Base-by-base conservation (phyloP, 2,113 vertebrate genomes). In the Oophaga pumilio region DNA sequence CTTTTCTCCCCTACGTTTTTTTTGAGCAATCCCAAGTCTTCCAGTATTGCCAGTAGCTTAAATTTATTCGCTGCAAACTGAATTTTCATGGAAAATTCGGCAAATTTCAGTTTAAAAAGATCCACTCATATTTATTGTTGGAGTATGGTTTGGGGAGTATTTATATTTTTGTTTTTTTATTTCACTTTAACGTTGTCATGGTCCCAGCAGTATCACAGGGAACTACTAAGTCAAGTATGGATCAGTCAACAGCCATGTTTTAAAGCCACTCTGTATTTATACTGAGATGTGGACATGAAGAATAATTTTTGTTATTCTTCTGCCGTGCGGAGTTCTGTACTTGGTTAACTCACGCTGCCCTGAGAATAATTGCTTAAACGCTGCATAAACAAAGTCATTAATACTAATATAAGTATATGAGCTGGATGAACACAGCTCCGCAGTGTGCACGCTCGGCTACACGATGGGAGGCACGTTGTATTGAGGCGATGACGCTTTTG, bases 351-450 rank as follows among this genome's bases (percentile, higher is more conserved):
- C 33, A 15, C 52, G 22, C 22, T 5, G 53, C 52, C 5, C 43
- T 52, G 56, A 24, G 50, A 76, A 62, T 62, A 76, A 85, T 85
- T 76, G 69, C 57, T 50, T 33, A 26, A 20, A 64, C 53, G 52
- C 18, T 26, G 56, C 49, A 62, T 85, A 85, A 62, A 76, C 84
- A 85, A 2, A 62, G 71, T 50, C 71, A 85, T 85, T 76, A 59
- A 74, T 85, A 24, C 11, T 76, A 50, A 76, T 85, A 76, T 62
- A 85, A 76, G 64, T 85, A 62, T 73, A 43, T 33, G 62, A 85
- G 22, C 20, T 22, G 79, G 79, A 49, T 24, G 14, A 66, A 18
- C 43, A 43, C 74, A 53, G 22, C 22, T 49, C 18, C 8, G 49
- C 22, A 20, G 20, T 66, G 18, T 52, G 80, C 60, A 50, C 20